Evolutionary conservation across 2,888 invertebrate species (phyloP), one percentile per base, ranked within the genome.

Genomic region (Lepidocyrtoides sp.): DNA sequence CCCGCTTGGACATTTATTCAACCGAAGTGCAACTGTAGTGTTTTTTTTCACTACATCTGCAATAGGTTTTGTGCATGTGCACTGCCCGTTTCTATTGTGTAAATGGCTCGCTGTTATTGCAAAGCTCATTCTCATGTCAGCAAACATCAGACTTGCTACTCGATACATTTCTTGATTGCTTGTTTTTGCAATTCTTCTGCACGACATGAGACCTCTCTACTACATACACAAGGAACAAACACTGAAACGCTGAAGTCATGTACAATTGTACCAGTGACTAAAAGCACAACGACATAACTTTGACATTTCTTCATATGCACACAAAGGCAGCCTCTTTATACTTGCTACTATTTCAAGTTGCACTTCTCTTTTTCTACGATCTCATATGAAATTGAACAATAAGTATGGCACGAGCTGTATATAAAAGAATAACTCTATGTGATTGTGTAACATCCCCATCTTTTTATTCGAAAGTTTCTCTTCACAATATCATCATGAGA

Each of bases 51-150:
- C n/a, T 32, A 2, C 8, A 32, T 32, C 32, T n/a, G 7, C 66
- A 32, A 66, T 29, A 14, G 26, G 32, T 12, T 66, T 66, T 66
- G 14, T 66, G n/a, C 66, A 32, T 66, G 66, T 32, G 66, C n/a
- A 66, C n/a, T n/a, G n/a, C 7, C 1, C 32, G 14, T 69, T 51
- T 23, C 26, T 23, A 51, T 48, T 83, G 29, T 48, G 7, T 12
- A 66, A 66, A 44, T 63, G 14, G 48, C 26, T 69, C 17, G 23
- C 44, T 84, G 69, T 51, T 20, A 51, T n/a, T 32, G 29, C n/a
- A 20, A 51, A 48, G 63, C 60, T 20, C n/a, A 26, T 60, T 57
- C 63, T 69, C 69, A n/a, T 69, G 69, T 82, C 23, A 23, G 82
- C 44, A 82, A 82, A 82, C 41, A 41, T 82, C 32, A n/a, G 12